A percentile compares a stretch with the other conserved stretches of the same genome.
Conservation (phyloP, 2,113 vertebrate species). For the Cololabis saira region DNA sequence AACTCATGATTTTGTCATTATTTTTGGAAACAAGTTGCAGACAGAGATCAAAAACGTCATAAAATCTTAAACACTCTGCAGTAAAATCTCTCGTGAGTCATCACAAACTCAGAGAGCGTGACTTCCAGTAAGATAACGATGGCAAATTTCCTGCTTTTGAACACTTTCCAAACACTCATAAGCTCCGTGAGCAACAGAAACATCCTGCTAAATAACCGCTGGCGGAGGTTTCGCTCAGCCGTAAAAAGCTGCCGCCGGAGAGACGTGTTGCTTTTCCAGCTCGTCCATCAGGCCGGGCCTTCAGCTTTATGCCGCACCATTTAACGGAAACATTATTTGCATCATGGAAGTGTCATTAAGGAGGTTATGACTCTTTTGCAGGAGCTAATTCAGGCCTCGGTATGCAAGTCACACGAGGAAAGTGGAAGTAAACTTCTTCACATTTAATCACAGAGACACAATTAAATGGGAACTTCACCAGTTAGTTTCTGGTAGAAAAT, state of each 20-base stretch:
- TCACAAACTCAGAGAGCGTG: too few species aligned
- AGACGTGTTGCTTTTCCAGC: constrained; percentile 18
- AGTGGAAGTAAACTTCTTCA: background rate
- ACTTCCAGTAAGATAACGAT: background rate
- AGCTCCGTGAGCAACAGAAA: background rate
- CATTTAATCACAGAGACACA: background rate
- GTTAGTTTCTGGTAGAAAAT: background rate
- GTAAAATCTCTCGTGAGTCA: too few species aligned
- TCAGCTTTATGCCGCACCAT: background rate
- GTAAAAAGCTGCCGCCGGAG: constrained; percentile 8
- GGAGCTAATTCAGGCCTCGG: background rate
- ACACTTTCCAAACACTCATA: constrained; percentile 2
- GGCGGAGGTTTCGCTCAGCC: background rate
- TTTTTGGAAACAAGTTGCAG: too few species aligned
- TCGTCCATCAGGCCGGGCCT: background rate
- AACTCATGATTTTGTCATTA: too few species aligned
- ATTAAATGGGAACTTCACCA: background rate
- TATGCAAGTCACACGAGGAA: background rate
- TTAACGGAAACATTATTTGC: background rate
- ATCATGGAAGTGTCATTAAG: background rate
- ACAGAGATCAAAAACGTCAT: too few species aligned
- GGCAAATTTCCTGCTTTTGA: background rate
- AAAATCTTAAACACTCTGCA: too few species aligned
- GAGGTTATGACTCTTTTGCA: background rate
- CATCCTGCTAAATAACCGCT: constrained; percentile 3